Evolutionary conservation across 2,797 vertebrate genomes (phyloP).

Genomic region (Picus viridis): DNA sequence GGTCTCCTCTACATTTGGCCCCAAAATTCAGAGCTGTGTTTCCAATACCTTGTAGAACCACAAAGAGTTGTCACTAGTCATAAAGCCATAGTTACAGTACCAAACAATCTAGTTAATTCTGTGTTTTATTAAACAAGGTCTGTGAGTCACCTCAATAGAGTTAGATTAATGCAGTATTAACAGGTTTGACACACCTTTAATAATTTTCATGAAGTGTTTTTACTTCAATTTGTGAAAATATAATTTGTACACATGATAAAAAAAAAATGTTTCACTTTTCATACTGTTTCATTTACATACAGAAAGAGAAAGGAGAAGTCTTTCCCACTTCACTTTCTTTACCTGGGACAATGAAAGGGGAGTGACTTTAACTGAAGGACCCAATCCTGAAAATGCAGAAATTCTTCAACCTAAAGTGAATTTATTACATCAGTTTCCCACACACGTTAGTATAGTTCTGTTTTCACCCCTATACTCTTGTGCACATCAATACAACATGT

Average conservation of each 20-base stretch:
- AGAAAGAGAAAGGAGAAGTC: not conserved
- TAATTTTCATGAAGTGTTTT: constrained; percentile 64
- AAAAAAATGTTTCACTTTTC: constrained; percentile 45
- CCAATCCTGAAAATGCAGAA: not conserved
- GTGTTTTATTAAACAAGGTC: constrained; percentile 58
- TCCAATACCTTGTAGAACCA: not conserved
- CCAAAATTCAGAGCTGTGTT: constrained; percentile 34
- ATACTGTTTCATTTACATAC: constrained; percentile 44
- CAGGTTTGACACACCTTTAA: constrained; percentile 63
- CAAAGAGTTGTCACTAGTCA: constrained; percentile 40
- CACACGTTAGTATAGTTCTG: not conserved
- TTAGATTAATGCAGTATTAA: constrained; percentile 57
- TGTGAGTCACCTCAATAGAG: constrained; percentile 49
- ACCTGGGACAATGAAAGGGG: not conserved
- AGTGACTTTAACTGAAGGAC: constrained; percentile 1
- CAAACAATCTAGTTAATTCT: constrained; percentile 60
- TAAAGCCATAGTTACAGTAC: constrained; percentile 52
- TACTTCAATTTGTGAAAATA: constrained; percentile 69
- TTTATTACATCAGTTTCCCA: not conserved
- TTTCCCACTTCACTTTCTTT: constrained; percentile 30
- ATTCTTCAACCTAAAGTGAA: not conserved
- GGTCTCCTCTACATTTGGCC: not conserved
- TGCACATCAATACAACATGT: not conserved
- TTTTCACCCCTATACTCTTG: not conserved
- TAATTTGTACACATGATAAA: constrained; percentile 42